Evolutionary conservation across 2,113 vertebrate species (phyloP), one percentile per base, ranked within the genome.

Genomic region (Microtus oregoni): DNA sequence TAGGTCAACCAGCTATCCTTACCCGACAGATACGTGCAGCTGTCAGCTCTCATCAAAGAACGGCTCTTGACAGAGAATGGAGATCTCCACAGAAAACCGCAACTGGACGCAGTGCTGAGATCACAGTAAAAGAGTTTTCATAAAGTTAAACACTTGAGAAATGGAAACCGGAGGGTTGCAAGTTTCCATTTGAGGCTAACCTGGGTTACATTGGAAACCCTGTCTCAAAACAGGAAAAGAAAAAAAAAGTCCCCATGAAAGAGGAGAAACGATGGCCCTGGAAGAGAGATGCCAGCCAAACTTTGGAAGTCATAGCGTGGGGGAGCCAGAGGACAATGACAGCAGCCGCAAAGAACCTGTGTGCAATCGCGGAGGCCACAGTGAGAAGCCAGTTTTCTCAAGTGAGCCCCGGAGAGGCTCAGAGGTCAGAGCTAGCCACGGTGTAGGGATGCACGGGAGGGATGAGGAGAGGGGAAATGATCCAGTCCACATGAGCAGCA

Each of bases 251-350:
- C 6, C 87, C 20, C 32, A 86, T 63, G 82, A 67, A 85, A 20
- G 12, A 38, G 3, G 30, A 93, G 63, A 86, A 86, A 70, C 92
- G 55, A 82, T 0, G 5, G 77, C 38, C 4, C 32, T 67, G 20
- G 38, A 50, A 90, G 70, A 89, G 73, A 93, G 63, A 79, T 22
- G 11, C 38, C 26, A 61, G 72, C 35, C 65, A 89, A 41, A 47
- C n/a, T 50, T 70, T 47, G 47, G 86, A 47, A 55, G 77, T 50
- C 55, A 19, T 22, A 47, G 12, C 24, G 83, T 28, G 50, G 41
- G 7, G 0, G 58, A 65, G 78, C 12, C 70, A 22, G 41, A 5
- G 7, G 65, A 32, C 19, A 68, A 15, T 1, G 35, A 28, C 0
- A 14, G n/a, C n/a, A 11, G 7, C 7, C 0, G 14, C 12, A 47